These are phyloP conservation scores for Babylonia areolata DNA, from an alignment of 1,140 invertebrate species.

Conservation along the genomic window DNA sequence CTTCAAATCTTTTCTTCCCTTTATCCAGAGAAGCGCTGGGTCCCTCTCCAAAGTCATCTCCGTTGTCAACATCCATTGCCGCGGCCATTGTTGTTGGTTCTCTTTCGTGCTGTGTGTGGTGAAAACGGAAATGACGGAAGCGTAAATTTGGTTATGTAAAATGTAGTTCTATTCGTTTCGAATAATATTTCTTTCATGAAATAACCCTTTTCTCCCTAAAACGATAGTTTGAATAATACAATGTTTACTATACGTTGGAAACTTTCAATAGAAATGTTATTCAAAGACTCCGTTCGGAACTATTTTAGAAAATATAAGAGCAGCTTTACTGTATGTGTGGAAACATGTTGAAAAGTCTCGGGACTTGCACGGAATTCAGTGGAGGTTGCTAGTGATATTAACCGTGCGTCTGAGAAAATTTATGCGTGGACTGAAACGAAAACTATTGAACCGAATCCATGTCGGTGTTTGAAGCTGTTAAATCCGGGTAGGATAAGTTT, in stretches of 20 bases:
- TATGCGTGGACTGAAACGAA: constrained; percentile 38
- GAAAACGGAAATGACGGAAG: background rate
- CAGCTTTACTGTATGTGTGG: background rate
- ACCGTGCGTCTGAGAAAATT: background rate
- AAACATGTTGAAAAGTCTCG: no score
- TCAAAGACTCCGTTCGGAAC: background rate
- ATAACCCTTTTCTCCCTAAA: no score
- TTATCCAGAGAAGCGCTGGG: constrained; percentile 63
- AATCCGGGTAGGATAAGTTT: constrained; percentile 64
- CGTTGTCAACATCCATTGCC: constrained; percentile 74
- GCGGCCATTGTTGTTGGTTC: constrained; percentile 73
- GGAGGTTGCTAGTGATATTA: no score
- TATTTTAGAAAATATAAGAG: background rate
- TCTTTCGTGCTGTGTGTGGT: background rate
- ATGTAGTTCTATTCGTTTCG: no score
- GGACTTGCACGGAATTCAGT: no score
- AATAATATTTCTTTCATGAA: background rate
- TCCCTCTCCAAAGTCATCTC: constrained; percentile 58
- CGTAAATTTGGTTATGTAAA: no score
- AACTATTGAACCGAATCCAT: constrained; percentile 50
- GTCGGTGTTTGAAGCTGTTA: constrained; percentile 71
- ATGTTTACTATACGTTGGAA: no score
- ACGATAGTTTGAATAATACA: no score
- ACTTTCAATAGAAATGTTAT: no score
- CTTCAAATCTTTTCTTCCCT: constrained; percentile 76